phyloP scores from a whole-genome alignment of 2,797 vertebrate genomes.

The Chelon labrosus region DNA sequence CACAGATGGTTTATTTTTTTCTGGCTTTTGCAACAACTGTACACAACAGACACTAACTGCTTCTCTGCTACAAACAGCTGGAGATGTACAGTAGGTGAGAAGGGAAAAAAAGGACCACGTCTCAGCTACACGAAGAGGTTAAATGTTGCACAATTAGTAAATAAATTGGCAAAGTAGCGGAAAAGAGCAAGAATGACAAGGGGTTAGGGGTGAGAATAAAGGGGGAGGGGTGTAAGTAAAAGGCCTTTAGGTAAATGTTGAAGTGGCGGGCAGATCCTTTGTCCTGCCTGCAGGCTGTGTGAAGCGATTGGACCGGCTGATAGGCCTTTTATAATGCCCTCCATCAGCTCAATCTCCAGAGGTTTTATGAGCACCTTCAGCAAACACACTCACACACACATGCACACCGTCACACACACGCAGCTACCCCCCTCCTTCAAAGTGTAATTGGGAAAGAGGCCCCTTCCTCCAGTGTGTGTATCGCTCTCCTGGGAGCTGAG shows the following conservation, averaged over 20 bases:
- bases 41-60: neutral
- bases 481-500: conserved; percentile 71
- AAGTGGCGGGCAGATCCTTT: conserved; percentile 73
- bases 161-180: conserved; percentile 19
- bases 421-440: conserved; percentile 28
- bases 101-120: neutral
- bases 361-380: conserved; percentile 81
- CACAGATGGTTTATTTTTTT: conserved; percentile 20
- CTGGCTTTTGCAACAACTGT: neutral
- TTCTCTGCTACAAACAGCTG: neutral
- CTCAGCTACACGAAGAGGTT: conserved; percentile 21
- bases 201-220: neutral
- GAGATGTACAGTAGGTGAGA: neutral
- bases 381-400: conserved; percentile 39
- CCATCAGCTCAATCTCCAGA: conserved; percentile 75
- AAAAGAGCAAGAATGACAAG: neutral
- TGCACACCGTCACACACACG: conserved; percentile 28
- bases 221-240: conserved; percentile 44
- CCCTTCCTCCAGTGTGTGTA: conserved; percentile 63
- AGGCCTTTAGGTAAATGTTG: conserved; percentile 74
- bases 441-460: conserved; percentile 77
- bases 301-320: conserved; percentile 71
- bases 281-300: conserved; percentile 69
- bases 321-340: conserved; percentile 74
- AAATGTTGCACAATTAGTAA: conserved; percentile 25